Conservation (phyloP, 2,797 vertebrate species). For the Rhinogobio ventralis region DNA sequence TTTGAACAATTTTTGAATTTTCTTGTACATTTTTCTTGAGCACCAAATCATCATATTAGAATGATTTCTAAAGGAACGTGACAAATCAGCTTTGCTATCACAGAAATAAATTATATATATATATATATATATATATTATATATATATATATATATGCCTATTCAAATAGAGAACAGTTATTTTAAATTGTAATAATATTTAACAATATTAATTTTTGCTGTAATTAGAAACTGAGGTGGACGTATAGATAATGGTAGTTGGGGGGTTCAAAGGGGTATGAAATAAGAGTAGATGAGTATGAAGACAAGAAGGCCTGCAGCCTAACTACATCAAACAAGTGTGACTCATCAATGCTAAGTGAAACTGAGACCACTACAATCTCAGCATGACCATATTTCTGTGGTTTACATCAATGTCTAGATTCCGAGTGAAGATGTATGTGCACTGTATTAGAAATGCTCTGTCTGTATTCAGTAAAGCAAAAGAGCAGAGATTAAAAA, state of each 20-base stretch:
- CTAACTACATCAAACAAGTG: constrained; percentile 55
- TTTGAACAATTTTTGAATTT: background rate
- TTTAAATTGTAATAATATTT: background rate
- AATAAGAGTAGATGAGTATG: constrained; percentile 21
- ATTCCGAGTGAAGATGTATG: background rate
- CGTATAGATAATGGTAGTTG: background rate
- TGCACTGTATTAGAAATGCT: background rate
- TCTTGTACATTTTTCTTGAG: background rate
- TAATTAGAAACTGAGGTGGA: background rate
- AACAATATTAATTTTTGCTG: background rate
- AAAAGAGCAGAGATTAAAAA: background rate
- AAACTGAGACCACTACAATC: constrained; percentile 56
- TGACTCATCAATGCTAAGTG: constrained; percentile 44
- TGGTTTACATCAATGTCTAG: background rate
- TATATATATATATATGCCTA: background rate
- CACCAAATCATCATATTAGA: background rate
- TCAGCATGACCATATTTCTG: constrained; percentile 9
- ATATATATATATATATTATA: background rate
- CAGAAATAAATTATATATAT: background rate
- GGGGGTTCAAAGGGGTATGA: constrained; percentile 26
- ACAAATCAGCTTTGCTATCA: background rate
- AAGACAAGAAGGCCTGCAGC: constrained; percentile 31
- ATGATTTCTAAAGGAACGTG: background rate
- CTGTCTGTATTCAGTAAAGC: constrained; percentile 9
- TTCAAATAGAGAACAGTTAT: background rate